These are phyloP conservation scores for Cochlearius cochlearius DNA, from an alignment of 2,113 vertebrate species.

Conservation along the genomic window DNA sequence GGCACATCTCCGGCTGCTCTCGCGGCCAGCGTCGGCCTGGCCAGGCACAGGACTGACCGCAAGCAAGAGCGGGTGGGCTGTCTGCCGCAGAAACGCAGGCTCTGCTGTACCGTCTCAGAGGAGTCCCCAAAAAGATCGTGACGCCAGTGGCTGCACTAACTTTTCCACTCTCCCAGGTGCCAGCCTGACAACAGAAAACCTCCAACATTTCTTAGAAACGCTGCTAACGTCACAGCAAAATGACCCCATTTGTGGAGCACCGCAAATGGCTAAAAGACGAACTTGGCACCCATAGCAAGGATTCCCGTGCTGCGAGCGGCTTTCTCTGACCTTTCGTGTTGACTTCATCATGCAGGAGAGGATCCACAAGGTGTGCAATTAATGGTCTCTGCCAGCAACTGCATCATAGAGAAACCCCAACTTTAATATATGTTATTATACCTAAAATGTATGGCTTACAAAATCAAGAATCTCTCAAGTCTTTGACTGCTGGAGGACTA, in stretches of 20 bases:
- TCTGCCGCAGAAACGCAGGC: no score
- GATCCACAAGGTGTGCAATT: not conserved
- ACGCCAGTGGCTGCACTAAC: not conserved
- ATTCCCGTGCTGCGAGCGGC: not conserved
- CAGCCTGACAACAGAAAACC: not conserved
- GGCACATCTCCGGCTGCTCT: not conserved
- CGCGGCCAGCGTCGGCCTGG: fast-evolving
- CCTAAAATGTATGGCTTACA: not conserved
- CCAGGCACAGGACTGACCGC: not conserved
- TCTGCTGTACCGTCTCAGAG: fast-evolving
- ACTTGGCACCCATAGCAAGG: not conserved
- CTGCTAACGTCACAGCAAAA: not conserved
- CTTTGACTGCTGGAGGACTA: not conserved
- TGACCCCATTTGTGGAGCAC: not conserved
- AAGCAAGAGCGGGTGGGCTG: fast-evolving
- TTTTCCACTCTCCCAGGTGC: not conserved
- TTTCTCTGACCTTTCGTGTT: not conserved
- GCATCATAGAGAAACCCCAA: not conserved
- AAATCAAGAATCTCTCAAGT: not conserved
- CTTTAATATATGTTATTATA: not conserved
- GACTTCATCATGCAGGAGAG: not conserved
- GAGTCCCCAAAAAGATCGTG: not conserved
- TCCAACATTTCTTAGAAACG: not conserved
- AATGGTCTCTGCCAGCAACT: not conserved
- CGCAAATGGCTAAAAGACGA: not conserved